These are phyloP conservation scores for Apogon talboti DNA, from an alignment of 2,797 vertebrate genomes.

Conservation along the genomic window DNA sequence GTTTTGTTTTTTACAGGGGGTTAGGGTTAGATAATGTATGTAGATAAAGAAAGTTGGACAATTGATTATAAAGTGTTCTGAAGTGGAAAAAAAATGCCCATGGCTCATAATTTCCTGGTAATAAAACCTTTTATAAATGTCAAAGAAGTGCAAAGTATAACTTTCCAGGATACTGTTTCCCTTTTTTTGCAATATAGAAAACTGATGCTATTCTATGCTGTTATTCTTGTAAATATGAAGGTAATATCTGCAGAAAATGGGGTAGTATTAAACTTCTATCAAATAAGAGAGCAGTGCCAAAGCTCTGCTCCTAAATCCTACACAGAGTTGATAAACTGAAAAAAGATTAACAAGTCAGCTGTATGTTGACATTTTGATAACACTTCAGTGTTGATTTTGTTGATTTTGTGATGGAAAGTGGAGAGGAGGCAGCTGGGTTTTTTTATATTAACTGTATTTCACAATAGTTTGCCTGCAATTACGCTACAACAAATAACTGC, in stretches of 20 bases:
- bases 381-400: slow-evolving; percentile 35
- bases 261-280: background rate
- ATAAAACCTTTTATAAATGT: too few relatives aligned
- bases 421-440: slow-evolving; percentile 51
- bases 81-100: too few relatives aligned
- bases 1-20: too few relatives aligned
- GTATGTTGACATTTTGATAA: slow-evolving; percentile 4
- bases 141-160: too few relatives aligned
- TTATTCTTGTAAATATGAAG: background rate
- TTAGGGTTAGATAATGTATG: background rate
- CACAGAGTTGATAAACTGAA: background rate
- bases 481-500: slow-evolving; percentile 20
- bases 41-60: background rate
- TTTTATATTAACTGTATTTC: slow-evolving; percentile 41
- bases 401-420: slow-evolving; percentile 41
- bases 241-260: background rate
- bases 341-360: background rate
- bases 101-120: too few relatives aligned
- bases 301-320: slow-evolving; percentile 4
- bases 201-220: background rate
- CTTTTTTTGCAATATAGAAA: too few relatives aligned
- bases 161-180: too few relatives aligned
- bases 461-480: slow-evolving; percentile 49
- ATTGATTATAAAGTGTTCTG: too few relatives aligned
- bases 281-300: background rate